These are phyloP conservation scores for Elanus axillaris DNA, from an alignment of 2,113 vertebrate genomes.

Conservation along the genomic window DNA sequence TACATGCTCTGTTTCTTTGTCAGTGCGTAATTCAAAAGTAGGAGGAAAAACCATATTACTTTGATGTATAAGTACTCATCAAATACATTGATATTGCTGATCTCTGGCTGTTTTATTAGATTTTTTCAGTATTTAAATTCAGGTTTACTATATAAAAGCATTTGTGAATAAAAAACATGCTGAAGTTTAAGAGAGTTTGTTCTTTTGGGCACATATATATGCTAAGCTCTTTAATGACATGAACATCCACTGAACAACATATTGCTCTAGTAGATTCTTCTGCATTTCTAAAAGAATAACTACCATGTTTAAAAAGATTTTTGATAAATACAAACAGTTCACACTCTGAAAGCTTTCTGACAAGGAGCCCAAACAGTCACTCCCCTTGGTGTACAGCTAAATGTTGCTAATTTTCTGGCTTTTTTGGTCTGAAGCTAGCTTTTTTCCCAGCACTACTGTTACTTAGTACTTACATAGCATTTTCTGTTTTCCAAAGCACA, in stretches of 20 bases:
- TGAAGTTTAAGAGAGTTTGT: not conserved
- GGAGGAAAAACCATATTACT: not conserved
- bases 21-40: not conserved
- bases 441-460: not conserved
- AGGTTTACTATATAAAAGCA: not conserved
- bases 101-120: not conserved
- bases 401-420: not conserved
- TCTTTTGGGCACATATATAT: not conserved
- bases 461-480: not conserved
- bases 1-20: not conserved
- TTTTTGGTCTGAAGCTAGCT: not conserved
- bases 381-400: not conserved
- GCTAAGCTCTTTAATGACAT: not conserved
- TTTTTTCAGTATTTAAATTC: not conserved
- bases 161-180: not conserved
- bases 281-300: not conserved
- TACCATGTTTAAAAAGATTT: not conserved
- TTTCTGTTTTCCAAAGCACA: slow-evolving; percentile 28
- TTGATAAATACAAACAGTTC: not conserved
- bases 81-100: not conserved
- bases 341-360: not conserved
- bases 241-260: not conserved
- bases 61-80: not conserved
- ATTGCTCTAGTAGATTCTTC: rapidly evolving
- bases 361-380: not conserved